Evolutionary conservation across 2,797 vertebrate genomes (phyloP).

Genomic region (Sebastolobus altivelis): DNA sequence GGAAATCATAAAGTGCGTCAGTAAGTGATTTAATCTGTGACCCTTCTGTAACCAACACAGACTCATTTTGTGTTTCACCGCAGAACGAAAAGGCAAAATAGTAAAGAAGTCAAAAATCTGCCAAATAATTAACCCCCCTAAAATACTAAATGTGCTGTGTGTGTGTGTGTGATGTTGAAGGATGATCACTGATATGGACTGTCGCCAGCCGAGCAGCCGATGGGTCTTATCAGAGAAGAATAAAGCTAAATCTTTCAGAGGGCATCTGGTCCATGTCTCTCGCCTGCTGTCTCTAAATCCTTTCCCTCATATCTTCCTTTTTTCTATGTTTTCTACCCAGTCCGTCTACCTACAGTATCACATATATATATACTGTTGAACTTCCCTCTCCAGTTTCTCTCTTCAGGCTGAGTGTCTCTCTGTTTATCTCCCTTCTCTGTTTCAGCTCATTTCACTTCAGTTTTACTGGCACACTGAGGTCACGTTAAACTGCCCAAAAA

Average conservation of each 20-base stretch:
- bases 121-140: too few relatives aligned
- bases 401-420: neutral
- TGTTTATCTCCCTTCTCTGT: neutral
- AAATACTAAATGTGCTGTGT: neutral
- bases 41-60: neutral
- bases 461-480: neutral
- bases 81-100: too few relatives aligned
- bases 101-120: too few relatives aligned
- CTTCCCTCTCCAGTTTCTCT: neutral
- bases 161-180: neutral
- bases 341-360: neutral
- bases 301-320: neutral
- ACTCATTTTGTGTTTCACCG: too few relatives aligned
- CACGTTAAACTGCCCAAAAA: neutral
- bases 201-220: neutral
- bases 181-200: constrained; percentile 7
- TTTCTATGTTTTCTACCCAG: neutral
- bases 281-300: neutral
- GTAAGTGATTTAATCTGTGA: too few relatives aligned
- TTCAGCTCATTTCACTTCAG: constrained; percentile 7
- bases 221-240: constrained; percentile 1
- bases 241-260: constrained; percentile 7
- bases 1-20: neutral
- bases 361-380: accelerated
- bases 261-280: constrained; percentile 3